Evolutionary conservation across 2,888 invertebrate species (phyloP), one percentile per base, ranked within the genome.

Genomic region (Nysson spinosus): DNA sequence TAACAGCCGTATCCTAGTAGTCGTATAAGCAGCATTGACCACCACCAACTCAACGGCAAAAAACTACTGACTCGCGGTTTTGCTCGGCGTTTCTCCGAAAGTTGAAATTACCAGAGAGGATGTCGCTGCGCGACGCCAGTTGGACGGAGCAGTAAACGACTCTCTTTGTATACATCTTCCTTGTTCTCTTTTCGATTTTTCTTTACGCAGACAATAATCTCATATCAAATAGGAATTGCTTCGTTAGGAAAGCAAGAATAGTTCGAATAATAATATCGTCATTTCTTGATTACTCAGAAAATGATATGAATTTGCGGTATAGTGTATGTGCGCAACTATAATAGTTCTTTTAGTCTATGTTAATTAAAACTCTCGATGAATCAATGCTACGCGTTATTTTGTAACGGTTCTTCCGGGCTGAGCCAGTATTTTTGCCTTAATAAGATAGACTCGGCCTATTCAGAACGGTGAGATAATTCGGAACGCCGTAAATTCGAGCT

Each of bases 11-110:
- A n/a, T 47, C 40, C 43, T 22, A 62, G 57, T 44, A 37, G 61
- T 57, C 67, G 67, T 57, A 49, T 64, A 71, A 73, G 67, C 69
- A 32, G 40, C 60, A 58, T 60, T 63, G 69, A 69, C 62, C 72
- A 65, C 40, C 62, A 54, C 42, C 44, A 68, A 66, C 68, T 69
- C 64, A 71, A 47, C 43, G 54, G 71, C 75, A 81, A 81, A 79
- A 81, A 81, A 64, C 55, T 52, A 17, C 69, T 65, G 66, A 67
- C 67, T 68, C 78, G 68, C 65, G 78, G 78, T 81, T 80, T 80
- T 81, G 75, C 72, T 54, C 50, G 51, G 52, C 75, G 77, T 81
- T 82, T 82, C 82, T 78, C 62, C 79, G 80, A 80, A 81, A 81
- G 75, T 75, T 78, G 76, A 82, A 82, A 82, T 81, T 81, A 70